Evolutionary conservation across 1,140 invertebrate genomes (phyloP).

Genomic region (Hypsibius dujardini): DNA sequence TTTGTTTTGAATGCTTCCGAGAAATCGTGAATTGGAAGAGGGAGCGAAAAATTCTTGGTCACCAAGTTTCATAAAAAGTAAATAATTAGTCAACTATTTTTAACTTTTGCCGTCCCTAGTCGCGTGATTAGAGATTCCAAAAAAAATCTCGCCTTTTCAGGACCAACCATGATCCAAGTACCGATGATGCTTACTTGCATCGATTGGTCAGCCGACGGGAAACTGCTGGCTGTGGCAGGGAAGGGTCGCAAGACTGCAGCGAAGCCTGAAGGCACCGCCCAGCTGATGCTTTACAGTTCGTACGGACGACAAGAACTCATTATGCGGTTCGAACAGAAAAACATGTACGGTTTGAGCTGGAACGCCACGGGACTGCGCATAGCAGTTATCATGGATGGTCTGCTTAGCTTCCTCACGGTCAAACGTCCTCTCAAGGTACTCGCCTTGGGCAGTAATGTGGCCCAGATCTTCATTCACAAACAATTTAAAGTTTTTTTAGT

Average conservation of each 20-base stretch:
- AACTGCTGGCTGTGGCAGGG: not conserved
- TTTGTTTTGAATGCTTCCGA: too few species aligned
- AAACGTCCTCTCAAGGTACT: slow-evolving; percentile 5
- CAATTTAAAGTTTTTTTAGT: too few species aligned
- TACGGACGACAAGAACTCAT: not conserved
- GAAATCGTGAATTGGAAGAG: too few species aligned
- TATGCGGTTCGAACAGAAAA: not conserved
- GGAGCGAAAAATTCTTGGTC: too few species aligned
- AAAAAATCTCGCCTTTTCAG: not conserved
- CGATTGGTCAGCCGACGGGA: slow-evolving; percentile 2
- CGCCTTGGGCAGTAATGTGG: not conserved
- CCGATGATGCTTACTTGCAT: not conserved
- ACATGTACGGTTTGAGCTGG: not conserved
- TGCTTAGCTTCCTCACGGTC: not conserved
- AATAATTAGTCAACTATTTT: too few species aligned
- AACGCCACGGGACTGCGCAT: not conserved
- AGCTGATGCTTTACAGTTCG: not conserved
- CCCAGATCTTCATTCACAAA: too few species aligned
- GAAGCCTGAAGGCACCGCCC: not conserved
- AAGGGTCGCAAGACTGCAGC: not conserved
- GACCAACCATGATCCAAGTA: not conserved
- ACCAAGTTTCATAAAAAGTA: too few species aligned
- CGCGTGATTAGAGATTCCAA: too few species aligned
- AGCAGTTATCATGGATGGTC: not conserved
- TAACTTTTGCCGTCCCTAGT: too few species aligned